Evolutionary conservation across 2,113 vertebrate genomes (phyloP).

Genomic region (Cranoglanis bouderius): DNA sequence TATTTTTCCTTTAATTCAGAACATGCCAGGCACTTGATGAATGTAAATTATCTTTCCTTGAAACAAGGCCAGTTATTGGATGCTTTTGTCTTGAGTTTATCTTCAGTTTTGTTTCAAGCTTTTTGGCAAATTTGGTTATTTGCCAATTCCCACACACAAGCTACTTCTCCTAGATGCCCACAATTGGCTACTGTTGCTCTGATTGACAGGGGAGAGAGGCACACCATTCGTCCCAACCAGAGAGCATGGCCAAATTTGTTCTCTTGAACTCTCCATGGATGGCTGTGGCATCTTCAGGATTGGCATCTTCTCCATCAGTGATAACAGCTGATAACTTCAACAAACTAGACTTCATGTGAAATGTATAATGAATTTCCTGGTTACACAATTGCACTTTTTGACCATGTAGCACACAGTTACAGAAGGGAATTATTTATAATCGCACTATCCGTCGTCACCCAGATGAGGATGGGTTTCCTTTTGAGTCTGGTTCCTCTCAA

Average conservation of each 20-base stretch:
- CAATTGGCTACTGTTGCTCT: background rate
- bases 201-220: background rate
- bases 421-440: too few relatives aligned
- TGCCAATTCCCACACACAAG: background rate
- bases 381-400: too few relatives aligned
- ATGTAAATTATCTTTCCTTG: constrained; percentile 37
- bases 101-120: background rate
- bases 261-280: background rate
- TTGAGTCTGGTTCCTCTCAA: too few relatives aligned
- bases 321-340: too few relatives aligned
- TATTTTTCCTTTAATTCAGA: background rate
- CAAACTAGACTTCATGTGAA: too few relatives aligned
- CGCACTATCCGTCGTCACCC: too few relatives aligned
- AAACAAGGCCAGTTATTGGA: background rate
- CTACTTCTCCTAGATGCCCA: too few relatives aligned
- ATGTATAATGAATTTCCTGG: too few relatives aligned
- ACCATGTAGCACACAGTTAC: too few relatives aligned
- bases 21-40: background rate
- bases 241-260: background rate
- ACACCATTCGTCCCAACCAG: background rate
- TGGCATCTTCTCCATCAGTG: too few relatives aligned
- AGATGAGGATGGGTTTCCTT: too few relatives aligned
- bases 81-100: background rate
- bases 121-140: background rate
- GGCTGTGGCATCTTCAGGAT: background rate